Base-by-base conservation (phyloP, 2,888 invertebrate genomes). In the Muscina levida region DNA sequence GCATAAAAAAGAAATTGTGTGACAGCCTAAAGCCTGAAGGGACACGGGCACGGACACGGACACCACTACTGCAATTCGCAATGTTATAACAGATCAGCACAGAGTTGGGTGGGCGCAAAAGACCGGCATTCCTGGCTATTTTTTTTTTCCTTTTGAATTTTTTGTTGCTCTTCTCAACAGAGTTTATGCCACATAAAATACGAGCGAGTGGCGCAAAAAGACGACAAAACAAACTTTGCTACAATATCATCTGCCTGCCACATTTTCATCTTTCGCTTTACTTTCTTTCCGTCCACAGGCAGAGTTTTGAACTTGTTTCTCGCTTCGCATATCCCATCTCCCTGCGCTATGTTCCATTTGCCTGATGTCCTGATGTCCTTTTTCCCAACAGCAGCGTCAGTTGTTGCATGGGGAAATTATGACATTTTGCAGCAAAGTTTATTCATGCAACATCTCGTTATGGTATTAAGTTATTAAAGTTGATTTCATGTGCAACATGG, bases 1-100 rank as follows among this genome's bases (percentile, higher is more conserved):
- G 65, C 19, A 24, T 65, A 42, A 3, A 31, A 8, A 76, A 53
- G 65, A 46, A 80, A 87, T 83, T 84, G 85, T 88, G 88, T 88
- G 88, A 88, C 88, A 88, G 86, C 87, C 87, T 87, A 86, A 87
- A 87, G 87, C 87, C 88, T 86, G 6, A 53, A 22, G 86, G 87
- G 88, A 86, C 85, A 88, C 87, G 88, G 86, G 86, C 88, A 31
- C 8, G 31, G 8, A 31, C 8, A n/a, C n/a, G n/a, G n/a, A n/a
- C n/a, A n/a, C n/a, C n/a, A n/a, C n/a, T n/a, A n/a, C n/a, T n/a
- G n/a, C n/a, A n/a, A n/a, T n/a, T n/a, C n/a, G n/a, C n/a, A n/a
- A n/a, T n/a, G n/a, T n/a, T n/a, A n/a, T n/a, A 8, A 31, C 31
- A 31, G 8, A 8, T 3, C 31, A 31, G 31, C 8, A 31, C 4